Base-by-base conservation (phyloP, 2,797 vertebrate species). In the Urosaurus nigricauda region DNA sequence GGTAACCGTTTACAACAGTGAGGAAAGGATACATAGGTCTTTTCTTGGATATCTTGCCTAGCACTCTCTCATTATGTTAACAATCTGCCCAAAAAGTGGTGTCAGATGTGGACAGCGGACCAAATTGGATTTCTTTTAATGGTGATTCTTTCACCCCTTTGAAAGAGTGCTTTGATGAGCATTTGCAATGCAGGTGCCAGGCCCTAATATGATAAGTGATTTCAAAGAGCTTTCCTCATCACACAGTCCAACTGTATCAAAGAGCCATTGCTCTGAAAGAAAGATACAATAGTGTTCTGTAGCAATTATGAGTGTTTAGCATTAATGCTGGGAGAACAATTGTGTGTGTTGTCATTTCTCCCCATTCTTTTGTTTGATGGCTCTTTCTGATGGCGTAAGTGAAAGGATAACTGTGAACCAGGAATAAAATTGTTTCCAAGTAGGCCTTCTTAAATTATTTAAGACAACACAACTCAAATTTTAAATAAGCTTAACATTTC, bases 101-200 rank as follows among this genome's bases (percentile, higher is more conserved):
- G 95, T 97, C 95, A 96, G 97, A 97, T 96, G 93, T 95, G 75
- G 83, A 96, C 94, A 97, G 96, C 92, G 96, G 93, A 94, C 0
- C 93, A 97, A 96, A 98, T 97, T 95, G 96, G 98, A 98, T 98
- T 98, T 96, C 97, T 97, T 98, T 97, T 96, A 96, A 98, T 97
- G 98, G 96, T 92, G 93, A 96, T 98, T 97, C 97, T 98, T 98
- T 98, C 96, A 97, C 94, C 96, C 94, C 86, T n/a, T 87, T 94
- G 93, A 96, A 96, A 96, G 93, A 96, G 94, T 93, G 94, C 94
- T 97, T 96, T 97, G 96, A 97, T 97, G 95, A 96, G 96, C 92
- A 92, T 91, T 94, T 95, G 94, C 92, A 94, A 84, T 96, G 93
- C 96, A 97, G 96, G 96, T 97, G 96, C 92, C 77, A 87, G 94